phyloP scores from a whole-genome alignment of 1,140 invertebrate genomes.

The Watersipora subatra region DNA sequence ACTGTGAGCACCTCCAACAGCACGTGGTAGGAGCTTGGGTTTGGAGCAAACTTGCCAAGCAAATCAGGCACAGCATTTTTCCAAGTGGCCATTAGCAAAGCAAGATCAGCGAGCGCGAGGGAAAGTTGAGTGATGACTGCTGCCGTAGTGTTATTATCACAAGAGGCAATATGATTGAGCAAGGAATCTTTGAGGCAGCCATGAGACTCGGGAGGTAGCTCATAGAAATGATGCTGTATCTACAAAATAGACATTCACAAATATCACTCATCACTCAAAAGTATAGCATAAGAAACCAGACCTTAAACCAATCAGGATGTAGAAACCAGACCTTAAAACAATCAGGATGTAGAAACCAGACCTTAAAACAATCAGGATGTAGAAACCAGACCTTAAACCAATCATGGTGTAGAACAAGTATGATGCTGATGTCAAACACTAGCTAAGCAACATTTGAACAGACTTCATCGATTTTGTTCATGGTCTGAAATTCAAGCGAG shows the following conservation, averaged over 20 bases:
- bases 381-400: constrained; percentile 5
- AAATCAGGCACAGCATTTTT: constrained; percentile 71
- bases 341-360: constrained; percentile 1
- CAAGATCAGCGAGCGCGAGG: constrained; percentile 77
- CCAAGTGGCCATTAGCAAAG: constrained; percentile 87
- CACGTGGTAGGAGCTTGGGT: constrained; percentile 38
- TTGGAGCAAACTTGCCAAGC: constrained; percentile 51
- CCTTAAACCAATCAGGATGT: neutral
- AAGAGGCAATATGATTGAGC: constrained; percentile 53
- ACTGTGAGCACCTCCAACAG: constrained; percentile 81
- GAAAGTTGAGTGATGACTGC: constrained; percentile 51
- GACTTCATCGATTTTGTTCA: too few relatives aligned
- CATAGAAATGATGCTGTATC: constrained; percentile 74
- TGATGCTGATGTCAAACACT: neutral
- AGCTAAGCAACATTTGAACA: too few relatives aligned
- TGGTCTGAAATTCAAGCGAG: too few relatives aligned
- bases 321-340: neutral
- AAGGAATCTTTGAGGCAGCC: constrained; percentile 76
- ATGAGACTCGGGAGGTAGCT: constrained; percentile 72
- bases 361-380: neutral
- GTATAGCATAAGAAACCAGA: neutral
- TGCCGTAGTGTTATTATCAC: neutral
- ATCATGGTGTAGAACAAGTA: neutral
- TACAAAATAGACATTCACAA: constrained; percentile 18
- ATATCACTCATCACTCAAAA: neutral